phyloP scores from a whole-genome alignment of 2,797 vertebrate genomes.

The Heterohyrax brucei region DNA sequence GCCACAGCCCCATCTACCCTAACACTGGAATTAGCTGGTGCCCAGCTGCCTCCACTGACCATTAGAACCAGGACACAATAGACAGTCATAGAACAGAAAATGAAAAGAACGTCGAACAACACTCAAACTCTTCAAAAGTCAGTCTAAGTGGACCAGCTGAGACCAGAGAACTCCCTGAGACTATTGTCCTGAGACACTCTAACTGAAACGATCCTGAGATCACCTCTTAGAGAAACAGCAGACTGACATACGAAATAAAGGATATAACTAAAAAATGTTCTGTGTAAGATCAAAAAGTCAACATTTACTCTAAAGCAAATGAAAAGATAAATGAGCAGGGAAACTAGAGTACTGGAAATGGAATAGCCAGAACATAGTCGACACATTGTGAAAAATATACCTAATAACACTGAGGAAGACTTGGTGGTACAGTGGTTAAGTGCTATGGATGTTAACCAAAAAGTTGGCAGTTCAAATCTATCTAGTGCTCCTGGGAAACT shows the following conservation, averaged over 20 bases:
- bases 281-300: not conserved
- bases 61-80: not conserved
- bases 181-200: not conserved
- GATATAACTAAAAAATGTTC: not conserved
- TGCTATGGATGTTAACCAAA: no score
- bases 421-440: no score
- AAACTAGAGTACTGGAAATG: not conserved
- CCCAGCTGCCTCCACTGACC: not conserved
- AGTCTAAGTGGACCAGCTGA: not conserved
- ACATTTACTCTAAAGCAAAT: not conserved
- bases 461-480: no score
- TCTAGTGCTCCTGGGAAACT: no score
- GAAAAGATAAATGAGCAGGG: not conserved
- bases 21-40: not conserved
- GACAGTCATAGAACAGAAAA: not conserved
- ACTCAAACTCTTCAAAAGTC: not conserved
- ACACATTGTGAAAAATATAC: not conserved
- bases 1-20: no score
- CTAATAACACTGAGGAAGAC: not conserved
- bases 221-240: not conserved
- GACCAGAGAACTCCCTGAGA: not conserved
- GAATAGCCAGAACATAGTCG: not conserved
- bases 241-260: not conserved
- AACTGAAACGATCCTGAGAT: not conserved
- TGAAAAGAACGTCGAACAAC: not conserved